Evolutionary conservation across 2,797 vertebrate species (phyloP).

Genomic region (Catharus ustulatus): DNA sequence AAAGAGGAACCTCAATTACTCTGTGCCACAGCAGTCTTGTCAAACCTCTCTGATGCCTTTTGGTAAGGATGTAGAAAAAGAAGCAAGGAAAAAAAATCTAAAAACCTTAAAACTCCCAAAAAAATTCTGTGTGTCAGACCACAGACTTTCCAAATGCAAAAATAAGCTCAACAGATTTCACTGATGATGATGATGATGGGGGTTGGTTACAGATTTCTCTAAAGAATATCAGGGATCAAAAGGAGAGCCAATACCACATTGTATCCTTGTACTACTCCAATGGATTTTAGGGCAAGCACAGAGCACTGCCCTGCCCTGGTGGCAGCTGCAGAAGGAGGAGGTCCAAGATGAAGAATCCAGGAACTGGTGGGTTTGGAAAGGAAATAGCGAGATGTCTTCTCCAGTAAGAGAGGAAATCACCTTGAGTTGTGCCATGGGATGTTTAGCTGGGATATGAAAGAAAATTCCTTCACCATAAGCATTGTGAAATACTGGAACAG

Average conservation of each 20-base stretch:
- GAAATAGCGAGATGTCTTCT: rapidly evolving
- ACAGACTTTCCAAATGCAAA: not conserved
- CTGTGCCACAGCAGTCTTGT: not conserved
- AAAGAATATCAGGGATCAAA: not conserved
- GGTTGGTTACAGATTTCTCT: not conserved
- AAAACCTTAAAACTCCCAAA: rapidly evolving
- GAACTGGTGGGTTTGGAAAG: not conserved
- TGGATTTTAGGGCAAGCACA: not conserved
- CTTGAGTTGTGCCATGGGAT: not conserved
- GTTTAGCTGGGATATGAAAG: not conserved
- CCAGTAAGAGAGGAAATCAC: not conserved
- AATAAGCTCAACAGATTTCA: not conserved
- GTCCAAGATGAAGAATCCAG: not conserved
- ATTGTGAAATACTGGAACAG: not conserved
- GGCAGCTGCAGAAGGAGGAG: not conserved
- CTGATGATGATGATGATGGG: not conserved
- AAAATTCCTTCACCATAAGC: not conserved
- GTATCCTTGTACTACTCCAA: not conserved
- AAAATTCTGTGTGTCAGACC: not conserved
- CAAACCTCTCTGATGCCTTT: not conserved
- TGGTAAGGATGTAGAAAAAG: not conserved
- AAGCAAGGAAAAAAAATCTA: not conserved
- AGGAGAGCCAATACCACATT: not conserved
- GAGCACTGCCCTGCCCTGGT: not conserved
- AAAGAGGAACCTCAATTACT: not conserved